A percentile compares a stretch with the other conserved stretches of the same genome.
Evolutionary conservation across 2,113 vertebrate genomes (phyloP).

Genomic region (Notarius lentiginosus): DNA sequence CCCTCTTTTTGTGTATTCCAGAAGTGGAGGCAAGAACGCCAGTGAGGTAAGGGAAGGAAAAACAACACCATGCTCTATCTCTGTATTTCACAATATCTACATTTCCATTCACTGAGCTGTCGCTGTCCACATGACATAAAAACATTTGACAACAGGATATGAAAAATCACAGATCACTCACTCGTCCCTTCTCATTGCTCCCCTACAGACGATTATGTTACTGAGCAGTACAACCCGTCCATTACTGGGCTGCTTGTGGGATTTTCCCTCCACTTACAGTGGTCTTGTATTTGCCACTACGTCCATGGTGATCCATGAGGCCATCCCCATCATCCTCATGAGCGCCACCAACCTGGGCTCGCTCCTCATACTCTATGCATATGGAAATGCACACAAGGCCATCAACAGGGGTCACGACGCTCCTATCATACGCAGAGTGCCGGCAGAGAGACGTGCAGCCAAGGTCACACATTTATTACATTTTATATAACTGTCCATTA

Average conservation of each 20-base stretch:
- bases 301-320: constrained; percentile 77
- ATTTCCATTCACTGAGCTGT: background rate
- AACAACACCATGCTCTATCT: background rate
- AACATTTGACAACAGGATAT: background rate
- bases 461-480: constrained; percentile 62
- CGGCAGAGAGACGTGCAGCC: constrained; percentile 74
- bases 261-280: constrained; percentile 66
- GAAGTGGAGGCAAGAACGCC: constrained; percentile 63
- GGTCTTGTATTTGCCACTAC: constrained; percentile 72
- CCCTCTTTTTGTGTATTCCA: constrained; percentile 73
- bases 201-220: constrained; percentile 71
- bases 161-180: too few relatives aligned
- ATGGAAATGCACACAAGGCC: constrained; percentile 53
- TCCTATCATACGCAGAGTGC: constrained; percentile 62
- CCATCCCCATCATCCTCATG: constrained; percentile 75
- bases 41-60: constrained; percentile 66
- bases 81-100: background rate
- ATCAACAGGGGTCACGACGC: constrained; percentile 37
- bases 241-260: constrained; percentile 77
- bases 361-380: constrained; percentile 71
- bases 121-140: background rate
- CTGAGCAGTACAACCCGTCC: constrained; percentile 76
- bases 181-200: background rate
- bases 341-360: constrained; percentile 71
- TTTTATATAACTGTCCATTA: background rate